These are phyloP conservation scores for Lepidochrysops patricia DNA, from an alignment of 2,888 invertebrate species.

Conservation along the genomic window DNA sequence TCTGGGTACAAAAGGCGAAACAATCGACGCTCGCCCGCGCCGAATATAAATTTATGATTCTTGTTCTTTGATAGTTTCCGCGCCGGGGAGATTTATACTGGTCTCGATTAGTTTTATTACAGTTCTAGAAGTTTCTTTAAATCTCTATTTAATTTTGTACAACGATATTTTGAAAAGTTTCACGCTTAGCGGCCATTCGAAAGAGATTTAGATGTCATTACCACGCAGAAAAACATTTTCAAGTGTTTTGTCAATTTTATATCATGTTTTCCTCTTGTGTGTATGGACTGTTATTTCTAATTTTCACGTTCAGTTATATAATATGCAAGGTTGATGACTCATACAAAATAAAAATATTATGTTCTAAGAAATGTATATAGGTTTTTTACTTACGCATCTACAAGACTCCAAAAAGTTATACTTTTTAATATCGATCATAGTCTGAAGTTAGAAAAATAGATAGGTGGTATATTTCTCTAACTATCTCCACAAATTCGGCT, in stretches of 20 bases:
- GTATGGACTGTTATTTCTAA: too few relatives aligned
- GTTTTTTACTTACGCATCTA: too few relatives aligned
- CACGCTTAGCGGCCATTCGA: not conserved
- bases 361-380: too few relatives aligned
- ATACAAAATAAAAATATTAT: too few relatives aligned
- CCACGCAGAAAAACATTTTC: not conserved
- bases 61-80: conserved; percentile 58
- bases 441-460: too few relatives aligned
- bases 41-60: conserved; percentile 60
- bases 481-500: conserved; percentile 22
- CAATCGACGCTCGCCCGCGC: conserved; percentile 58
- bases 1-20: conserved; percentile 34
- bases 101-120: conserved; percentile 25
- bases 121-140: conserved; percentile 7
- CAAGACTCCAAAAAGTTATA: too few relatives aligned
- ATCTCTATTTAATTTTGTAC: conserved; percentile 12
- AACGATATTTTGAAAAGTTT: conserved; percentile 1
- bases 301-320: too few relatives aligned
- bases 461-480: not conserved
- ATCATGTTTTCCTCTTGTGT: not conserved
- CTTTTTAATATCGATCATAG: too few relatives aligned
- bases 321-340: too few relatives aligned
- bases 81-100: conserved; percentile 30
- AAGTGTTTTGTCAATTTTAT: not conserved
- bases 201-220: conserved; percentile 3